phyloP scores from a whole-genome alignment of 1,140 invertebrate species.

The Trachelipus rathkii region DNA sequence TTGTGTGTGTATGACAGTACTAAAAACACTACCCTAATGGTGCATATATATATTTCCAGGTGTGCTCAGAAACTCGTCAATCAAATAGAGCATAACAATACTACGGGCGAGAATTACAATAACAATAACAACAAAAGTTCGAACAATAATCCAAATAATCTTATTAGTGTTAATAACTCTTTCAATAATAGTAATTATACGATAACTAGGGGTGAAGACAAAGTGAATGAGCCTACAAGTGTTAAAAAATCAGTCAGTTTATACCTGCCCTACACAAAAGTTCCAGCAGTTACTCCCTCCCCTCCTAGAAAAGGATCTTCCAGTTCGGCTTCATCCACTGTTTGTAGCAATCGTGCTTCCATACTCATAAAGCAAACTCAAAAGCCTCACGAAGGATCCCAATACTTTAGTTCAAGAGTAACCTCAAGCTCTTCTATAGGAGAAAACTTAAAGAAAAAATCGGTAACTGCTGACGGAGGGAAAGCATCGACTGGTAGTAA shows the following conservation, averaged over 20 bases:
- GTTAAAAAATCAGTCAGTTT: not conserved
- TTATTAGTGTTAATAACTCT: not conserved
- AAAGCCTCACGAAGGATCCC: not conserved
- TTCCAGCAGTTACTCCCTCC: not conserved
- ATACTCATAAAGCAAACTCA: not conserved
- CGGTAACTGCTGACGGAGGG: not conserved
- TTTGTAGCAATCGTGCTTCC: not conserved
- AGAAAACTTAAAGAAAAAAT: not conserved
- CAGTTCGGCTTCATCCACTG: not conserved
- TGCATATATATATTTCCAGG: not conserved
- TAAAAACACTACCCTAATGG: not conserved
- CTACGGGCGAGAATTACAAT: not conserved
- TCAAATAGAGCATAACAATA: not conserved
- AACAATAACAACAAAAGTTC: not conserved
- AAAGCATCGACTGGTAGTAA: not conserved
- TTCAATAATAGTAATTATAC: not conserved
- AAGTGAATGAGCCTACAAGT: not conserved
- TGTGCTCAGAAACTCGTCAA: not conserved
- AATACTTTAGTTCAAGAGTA: not conserved
- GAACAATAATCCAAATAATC: not conserved
- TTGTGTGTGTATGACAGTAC: not conserved
- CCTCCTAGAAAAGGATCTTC: not conserved
- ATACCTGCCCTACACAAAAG: not conserved
- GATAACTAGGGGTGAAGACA: not conserved
- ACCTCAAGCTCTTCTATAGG: not conserved